phyloP scores from a whole-genome alignment of 2,113 vertebrate genomes.

The Colinus virginianus region DNA sequence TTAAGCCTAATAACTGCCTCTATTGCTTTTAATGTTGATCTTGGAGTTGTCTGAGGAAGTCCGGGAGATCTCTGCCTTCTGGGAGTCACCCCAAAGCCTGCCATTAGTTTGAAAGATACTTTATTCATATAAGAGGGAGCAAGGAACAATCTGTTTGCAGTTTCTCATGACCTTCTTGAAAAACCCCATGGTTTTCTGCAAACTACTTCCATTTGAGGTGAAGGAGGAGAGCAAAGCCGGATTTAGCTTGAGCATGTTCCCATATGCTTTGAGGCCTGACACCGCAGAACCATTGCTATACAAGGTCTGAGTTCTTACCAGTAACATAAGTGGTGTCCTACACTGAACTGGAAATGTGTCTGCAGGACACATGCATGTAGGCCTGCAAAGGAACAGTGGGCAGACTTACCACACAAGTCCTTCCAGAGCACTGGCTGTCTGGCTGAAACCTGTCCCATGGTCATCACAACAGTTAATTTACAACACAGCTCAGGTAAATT shows the following conservation, averaged over 20 bases:
- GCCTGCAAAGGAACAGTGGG: neutral
- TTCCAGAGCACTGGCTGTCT: neutral
- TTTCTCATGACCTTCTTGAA: neutral
- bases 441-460: fast-evolving
- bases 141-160: neutral
- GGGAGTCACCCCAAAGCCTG: neutral
- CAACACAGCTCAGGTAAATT: conserved; percentile 7
- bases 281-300: neutral
- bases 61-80: neutral
- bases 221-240: neutral
- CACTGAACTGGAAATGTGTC: neutral
- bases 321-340: neutral
- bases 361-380: neutral
- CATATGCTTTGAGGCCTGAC: neutral
- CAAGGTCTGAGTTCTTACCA: neutral
- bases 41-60: neutral
- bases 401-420: neutral
- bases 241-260: neutral
- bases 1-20: neutral
- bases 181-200: neutral
- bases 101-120: neutral
- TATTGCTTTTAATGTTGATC: neutral
- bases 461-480: neutral
- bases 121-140: neutral
- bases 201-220: neutral